These are phyloP conservation scores for Antennarius maculatus DNA, from an alignment of 2,797 vertebrate genomes.

Conservation along the genomic window DNA sequence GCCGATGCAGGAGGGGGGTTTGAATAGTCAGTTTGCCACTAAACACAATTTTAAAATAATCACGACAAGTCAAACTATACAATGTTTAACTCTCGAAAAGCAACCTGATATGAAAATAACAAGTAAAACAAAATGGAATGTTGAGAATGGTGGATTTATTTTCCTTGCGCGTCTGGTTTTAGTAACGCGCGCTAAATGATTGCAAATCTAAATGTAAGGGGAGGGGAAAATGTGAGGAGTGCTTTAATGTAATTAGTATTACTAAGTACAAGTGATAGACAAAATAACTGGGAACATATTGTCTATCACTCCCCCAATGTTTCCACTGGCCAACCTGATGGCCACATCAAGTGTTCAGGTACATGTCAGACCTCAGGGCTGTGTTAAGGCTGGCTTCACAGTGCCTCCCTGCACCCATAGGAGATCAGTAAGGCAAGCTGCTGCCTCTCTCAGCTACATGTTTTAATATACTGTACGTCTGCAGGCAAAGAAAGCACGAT, in stretches of 20 bases:
- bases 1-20: slow-evolving; percentile 30
- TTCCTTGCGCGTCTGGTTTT: slow-evolving; percentile 13
- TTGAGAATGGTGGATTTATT: slow-evolving; percentile 41
- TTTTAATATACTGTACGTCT: slow-evolving; percentile 34
- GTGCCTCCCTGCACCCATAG: slow-evolving; percentile 58
- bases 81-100: slow-evolving; percentile 15
- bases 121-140: slow-evolving; percentile 73
- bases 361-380: slow-evolving; percentile 48
- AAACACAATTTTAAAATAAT: slow-evolving; percentile 18
- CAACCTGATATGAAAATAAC: slow-evolving; percentile 18
- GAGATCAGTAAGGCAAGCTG: slow-evolving; percentile 65
- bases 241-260: slow-evolving; percentile 25
- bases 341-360: slow-evolving; percentile 46
- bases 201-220: slow-evolving; percentile 30
- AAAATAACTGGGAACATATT: slow-evolving; percentile 32
- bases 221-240: slow-evolving; percentile 7
- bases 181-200: slow-evolving; percentile 27
- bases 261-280: slow-evolving; percentile 15
- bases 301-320: slow-evolving; percentile 30
- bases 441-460: slow-evolving; percentile 53
- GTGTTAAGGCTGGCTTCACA: slow-evolving; percentile 69
- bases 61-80: slow-evolving; percentile 26
- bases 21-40: slow-evolving; percentile 14
- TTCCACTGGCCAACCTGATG: slow-evolving; percentile 25
- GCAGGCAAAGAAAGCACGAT: slow-evolving; percentile 24